phyloP scores from a whole-genome alignment of 2,113 vertebrate genomes.

The Odocoileus hemionus region DNA sequence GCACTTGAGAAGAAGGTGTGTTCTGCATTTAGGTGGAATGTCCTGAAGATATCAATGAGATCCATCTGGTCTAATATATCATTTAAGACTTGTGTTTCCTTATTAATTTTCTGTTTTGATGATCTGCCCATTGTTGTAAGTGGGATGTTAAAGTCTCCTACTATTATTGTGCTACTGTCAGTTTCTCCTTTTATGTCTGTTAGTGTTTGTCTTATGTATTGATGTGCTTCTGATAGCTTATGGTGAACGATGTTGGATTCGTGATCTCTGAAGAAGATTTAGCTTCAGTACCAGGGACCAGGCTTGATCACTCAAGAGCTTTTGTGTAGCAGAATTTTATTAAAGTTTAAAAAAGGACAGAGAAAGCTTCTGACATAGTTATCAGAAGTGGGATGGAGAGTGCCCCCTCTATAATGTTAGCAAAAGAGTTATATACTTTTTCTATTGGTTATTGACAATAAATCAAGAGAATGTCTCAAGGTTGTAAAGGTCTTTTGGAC shows the following conservation, averaged over 20 bases:
- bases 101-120: background rate
- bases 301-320: background rate
- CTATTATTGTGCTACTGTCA: background rate
- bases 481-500: background rate
- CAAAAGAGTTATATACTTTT: background rate
- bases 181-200: background rate
- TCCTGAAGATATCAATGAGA: background rate
- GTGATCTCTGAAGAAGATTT: background rate
- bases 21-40: background rate
- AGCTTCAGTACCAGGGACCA: background rate
- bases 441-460: background rate
- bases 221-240: background rate
- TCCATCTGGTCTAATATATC: background rate
- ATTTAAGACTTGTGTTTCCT: background rate
- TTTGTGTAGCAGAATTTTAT: background rate
- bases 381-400: background rate
- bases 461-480: background rate
- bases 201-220: background rate
- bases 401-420: background rate
- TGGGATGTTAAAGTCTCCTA: background rate
- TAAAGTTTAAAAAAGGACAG: background rate
- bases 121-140: background rate
- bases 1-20: background rate
- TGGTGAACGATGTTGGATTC: background rate
- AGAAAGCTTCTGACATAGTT: background rate